These are phyloP conservation scores for Danio kyathit DNA, from an alignment of 2,797 vertebrate species.

Conservation along the genomic window DNA sequence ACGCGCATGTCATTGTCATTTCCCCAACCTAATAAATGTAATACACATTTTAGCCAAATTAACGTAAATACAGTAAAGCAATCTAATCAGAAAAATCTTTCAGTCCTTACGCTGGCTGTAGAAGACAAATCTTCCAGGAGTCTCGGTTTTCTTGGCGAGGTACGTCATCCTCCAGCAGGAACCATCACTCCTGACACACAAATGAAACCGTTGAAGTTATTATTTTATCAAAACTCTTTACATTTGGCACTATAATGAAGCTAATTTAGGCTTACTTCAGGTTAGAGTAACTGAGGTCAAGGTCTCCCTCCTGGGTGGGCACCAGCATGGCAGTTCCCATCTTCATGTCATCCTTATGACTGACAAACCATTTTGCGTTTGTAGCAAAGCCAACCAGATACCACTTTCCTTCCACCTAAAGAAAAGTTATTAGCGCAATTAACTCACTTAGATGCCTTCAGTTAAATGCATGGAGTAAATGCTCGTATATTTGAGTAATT, in stretches of 20 bases:
- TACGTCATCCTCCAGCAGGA: conserved; percentile 81
- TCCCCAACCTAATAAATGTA: conserved; percentile 77
- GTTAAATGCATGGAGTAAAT: not conserved
- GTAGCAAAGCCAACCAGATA: conserved; percentile 85
- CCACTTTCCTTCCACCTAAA: conserved; percentile 88
- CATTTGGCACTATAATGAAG: not conserved
- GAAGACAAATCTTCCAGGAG: conserved; percentile 84
- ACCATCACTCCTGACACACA: conserved; percentile 77
- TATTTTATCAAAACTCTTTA: not conserved
- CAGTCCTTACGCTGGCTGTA: conserved; percentile 80
- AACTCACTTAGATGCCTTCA: not conserved
- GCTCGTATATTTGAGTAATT: conserved; percentile 46
- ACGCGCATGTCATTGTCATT: conserved; percentile 80
- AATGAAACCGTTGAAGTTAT: not conserved
- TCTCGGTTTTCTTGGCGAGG: conserved; percentile 77
- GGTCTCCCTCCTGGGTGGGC: conserved; percentile 71
- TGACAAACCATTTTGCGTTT: conserved; percentile 87
- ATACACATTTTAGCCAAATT: not conserved
- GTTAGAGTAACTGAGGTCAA: conserved; percentile 80
- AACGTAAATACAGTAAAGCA: not conserved
- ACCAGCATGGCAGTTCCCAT: conserved; percentile 77
- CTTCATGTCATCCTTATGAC: conserved; percentile 79
- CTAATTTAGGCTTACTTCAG: conserved; percentile 73
- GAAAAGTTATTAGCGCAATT: not conserved
- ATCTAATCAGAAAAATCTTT: not conserved